phyloP scores from a whole-genome alignment of 2,797 vertebrate genomes.

The Schizothorax lantsangensis region DNA sequence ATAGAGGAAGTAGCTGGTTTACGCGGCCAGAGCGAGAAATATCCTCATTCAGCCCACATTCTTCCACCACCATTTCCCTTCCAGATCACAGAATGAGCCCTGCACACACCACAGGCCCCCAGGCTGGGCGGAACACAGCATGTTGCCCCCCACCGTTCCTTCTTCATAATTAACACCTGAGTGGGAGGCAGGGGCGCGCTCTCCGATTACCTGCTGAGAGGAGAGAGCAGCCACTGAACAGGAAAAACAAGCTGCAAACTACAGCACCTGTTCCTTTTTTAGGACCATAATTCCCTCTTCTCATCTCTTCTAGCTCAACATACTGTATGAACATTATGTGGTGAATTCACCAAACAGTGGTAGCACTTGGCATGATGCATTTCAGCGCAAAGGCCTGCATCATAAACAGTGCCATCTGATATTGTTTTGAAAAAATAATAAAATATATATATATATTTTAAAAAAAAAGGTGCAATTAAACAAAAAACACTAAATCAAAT shows the following conservation, averaged over 20 bases:
- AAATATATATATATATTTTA: neutral
- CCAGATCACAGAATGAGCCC: slow-evolving; percentile 46
- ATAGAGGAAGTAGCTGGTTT: slow-evolving; percentile 36
- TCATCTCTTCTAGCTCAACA: neutral
- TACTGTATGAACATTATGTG: neutral
- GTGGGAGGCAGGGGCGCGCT: slow-evolving; percentile 70
- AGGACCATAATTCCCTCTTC: slow-evolving; percentile 31
- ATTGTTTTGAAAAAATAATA: neutral
- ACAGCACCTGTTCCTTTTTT: slow-evolving; percentile 57
- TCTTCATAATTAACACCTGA: slow-evolving; percentile 80
- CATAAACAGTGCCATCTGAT: neutral
- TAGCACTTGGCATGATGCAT: neutral
- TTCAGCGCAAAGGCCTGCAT: neutral
- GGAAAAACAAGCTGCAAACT: slow-evolving; percentile 57
- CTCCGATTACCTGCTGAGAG: slow-evolving; percentile 68
- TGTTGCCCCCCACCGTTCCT: slow-evolving; percentile 58
- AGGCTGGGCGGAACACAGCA: slow-evolving; percentile 58
- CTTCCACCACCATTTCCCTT: slow-evolving; percentile 28
- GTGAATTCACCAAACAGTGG: neutral
- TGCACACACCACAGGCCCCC: slow-evolving; percentile 43
- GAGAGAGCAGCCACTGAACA: slow-evolving; percentile 57
- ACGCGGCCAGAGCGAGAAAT: slow-evolving; percentile 64
- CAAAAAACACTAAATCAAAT: neutral
- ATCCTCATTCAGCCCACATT: slow-evolving; percentile 47
- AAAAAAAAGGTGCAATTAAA: neutral